Base-by-base conservation (phyloP, 2,797 vertebrate genomes). In the Gadopsis marmoratus region DNA sequence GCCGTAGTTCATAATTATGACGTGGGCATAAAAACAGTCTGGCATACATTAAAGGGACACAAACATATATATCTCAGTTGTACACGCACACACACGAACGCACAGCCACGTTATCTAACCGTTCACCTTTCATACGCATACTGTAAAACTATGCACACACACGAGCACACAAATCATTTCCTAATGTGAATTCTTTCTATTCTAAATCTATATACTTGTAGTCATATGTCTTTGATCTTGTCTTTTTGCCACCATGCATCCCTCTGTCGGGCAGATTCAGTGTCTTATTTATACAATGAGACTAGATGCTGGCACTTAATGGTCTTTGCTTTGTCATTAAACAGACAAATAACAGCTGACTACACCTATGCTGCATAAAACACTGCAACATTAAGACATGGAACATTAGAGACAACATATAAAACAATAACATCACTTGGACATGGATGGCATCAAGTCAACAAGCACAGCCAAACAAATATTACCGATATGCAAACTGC, bases 1-100 rank as follows among this genome's bases (percentile, higher is more conserved):
- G 47, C 61, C 47, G 19, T 51, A 43, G 39, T 21, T 74, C 17
- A 70, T 31, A 73, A 65, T 53, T 4, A 62, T 80, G 61, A 71
- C 9, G 14, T 37, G 47, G n/a, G 31, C 43, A 71, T 76, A 54
- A 72, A 68, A 33, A 79, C 14, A 70, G 29, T 47, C 48, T 33
- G 0, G 17, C 2, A 33, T 7, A 39, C 35, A 60, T 11, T 53
- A 7, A 26, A n/a, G 45, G 6, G 7, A 31, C 37, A 51, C 31
- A 60, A 12, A 43, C 1, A 37, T 29, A 68, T 11, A 23, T 53
- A 50, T 0, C 2, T 21, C 7, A 7, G 16, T 4, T 58, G 6
- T 2, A 47, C 43, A 58, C 60, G 3, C 11, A 68, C 65, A 62
- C 65, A 58, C 69, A 74, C 21, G 29, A 5, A 35, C 35, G 7